These are phyloP conservation scores for Eulemur mongoz DNA, from an alignment of 2,797 vertebrate species.

Conservation along the genomic window DNA sequence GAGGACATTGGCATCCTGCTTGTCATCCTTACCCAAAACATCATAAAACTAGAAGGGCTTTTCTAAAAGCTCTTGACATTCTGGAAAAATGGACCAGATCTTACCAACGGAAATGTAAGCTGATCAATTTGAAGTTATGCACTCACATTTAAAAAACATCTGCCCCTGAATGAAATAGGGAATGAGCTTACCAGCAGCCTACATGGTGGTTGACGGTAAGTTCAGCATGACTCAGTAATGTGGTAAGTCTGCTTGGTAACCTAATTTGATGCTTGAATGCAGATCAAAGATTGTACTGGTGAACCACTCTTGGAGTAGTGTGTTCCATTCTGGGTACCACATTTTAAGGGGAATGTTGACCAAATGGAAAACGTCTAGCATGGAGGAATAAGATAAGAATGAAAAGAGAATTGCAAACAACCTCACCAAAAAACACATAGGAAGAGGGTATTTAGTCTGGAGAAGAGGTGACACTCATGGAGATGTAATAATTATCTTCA, in stretches of 20 bases:
- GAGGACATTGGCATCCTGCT: not conserved
- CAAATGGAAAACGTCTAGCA: not conserved
- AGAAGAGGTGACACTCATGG: not conserved
- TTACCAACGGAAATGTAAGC: constrained; percentile 38
- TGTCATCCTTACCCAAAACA: not conserved
- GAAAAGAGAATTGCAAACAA: not conserved
- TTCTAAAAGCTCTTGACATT: not conserved
- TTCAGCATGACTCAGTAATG: constrained; percentile 46
- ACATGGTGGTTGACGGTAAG: not conserved
- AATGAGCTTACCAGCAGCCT: constrained; percentile 29
- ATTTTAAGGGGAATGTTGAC: constrained; percentile 43
- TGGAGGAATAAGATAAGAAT: not conserved
- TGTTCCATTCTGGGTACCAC: not conserved
- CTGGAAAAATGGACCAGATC: not conserved
- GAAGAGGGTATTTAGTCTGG: not conserved
- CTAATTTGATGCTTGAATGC: constrained; percentile 46
- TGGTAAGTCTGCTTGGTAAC: constrained; percentile 44
- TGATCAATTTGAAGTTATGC: constrained; percentile 11
- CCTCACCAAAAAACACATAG: not conserved
- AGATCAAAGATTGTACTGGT: constrained; percentile 39
- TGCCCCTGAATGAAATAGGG: not conserved
- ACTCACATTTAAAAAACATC: constrained; percentile 46
- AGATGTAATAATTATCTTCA: not conserved
- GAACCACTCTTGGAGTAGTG: not conserved
- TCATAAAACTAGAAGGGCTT: not conserved